These are phyloP conservation scores for Leucoraja erinaceus DNA, from an alignment of 2,113 vertebrate species.

Conservation along the genomic window DNA sequence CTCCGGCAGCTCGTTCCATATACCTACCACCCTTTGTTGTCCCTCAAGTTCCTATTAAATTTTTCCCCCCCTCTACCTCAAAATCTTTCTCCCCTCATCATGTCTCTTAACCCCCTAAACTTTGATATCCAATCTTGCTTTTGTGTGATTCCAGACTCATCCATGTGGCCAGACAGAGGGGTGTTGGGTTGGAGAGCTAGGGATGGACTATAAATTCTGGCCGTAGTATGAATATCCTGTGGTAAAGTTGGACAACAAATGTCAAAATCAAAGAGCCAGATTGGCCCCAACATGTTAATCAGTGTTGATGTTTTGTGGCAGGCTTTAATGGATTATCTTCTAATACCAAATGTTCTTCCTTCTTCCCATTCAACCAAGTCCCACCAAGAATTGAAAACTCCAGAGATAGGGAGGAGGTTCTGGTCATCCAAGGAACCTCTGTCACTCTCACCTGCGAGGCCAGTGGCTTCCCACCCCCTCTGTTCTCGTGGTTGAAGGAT, in stretches of 20 bases:
- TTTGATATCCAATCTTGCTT: too few relatives aligned
- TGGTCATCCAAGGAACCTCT: constrained; percentile 62
- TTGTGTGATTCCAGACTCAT: too few relatives aligned
- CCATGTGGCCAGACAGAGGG: too few relatives aligned
- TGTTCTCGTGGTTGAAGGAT: constrained; percentile 76
- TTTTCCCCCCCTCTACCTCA: too few relatives aligned
- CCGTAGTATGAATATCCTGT: too few relatives aligned
- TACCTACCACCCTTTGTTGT: too few relatives aligned
- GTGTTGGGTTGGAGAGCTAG: too few relatives aligned
- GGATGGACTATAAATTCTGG: too few relatives aligned
- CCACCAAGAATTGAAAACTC: constrained; percentile 65
- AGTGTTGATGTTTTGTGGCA: background rate
- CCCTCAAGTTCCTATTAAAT: too few relatives aligned
- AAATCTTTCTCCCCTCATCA: too few relatives aligned
- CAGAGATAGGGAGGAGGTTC: constrained; percentile 62
- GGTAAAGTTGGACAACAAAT: background rate
- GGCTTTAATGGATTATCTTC: background rate
- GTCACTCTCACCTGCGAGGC: constrained; percentile 76
- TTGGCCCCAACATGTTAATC: background rate
- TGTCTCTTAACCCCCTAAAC: too few relatives aligned
- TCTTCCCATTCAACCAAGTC: constrained; percentile 49
- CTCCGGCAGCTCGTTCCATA: too few relatives aligned
- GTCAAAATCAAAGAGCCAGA: background rate
- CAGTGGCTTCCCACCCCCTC: constrained; percentile 65
- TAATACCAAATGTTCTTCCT: background rate